Percentiles rank a stretch among this genome's conserved stretches.
These are phyloP conservation scores for Aphaenogaster ashmeadi DNA, from an alignment of 1,140 invertebrate species.

Conservation along the genomic window DNA sequence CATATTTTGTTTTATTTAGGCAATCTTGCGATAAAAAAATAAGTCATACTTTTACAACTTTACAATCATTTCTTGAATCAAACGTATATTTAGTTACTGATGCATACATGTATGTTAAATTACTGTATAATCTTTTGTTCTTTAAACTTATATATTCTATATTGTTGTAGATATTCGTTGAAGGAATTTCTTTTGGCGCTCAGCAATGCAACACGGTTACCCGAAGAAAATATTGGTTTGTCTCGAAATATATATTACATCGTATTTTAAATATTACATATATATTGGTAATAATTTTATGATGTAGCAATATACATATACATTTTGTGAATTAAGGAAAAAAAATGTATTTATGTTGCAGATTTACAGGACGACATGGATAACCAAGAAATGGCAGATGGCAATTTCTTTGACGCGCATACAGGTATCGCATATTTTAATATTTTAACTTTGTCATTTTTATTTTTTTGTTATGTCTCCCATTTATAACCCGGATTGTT, in stretches of 20 bases:
- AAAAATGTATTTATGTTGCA: background rate
- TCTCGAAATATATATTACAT: conserved; percentile 5
- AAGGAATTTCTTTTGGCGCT: conserved; percentile 5
- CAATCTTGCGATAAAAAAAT: background rate
- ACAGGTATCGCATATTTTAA: background rate
- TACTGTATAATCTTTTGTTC: background rate
- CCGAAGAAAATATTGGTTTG: conserved; percentile 8
- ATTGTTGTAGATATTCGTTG: conserved; percentile 17
- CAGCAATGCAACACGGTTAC: background rate
- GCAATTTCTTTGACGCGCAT: background rate
- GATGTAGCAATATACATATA: background rate
- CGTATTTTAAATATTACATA: conserved; percentile 12
- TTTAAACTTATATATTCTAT: background rate
- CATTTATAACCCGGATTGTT: no score
- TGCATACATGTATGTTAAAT: background rate
- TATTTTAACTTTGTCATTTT: background rate
- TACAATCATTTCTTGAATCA: background rate
- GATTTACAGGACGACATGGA: background rate
- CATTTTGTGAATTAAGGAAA: background rate
- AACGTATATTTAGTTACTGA: no score
- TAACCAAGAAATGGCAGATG: background rate
- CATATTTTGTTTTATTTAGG: conserved; percentile 7
- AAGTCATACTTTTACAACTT: background rate
- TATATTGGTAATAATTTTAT: conserved; percentile 5
- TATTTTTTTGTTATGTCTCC: no score